Evolutionary conservation across 2,888 invertebrate species (phyloP), one percentile per base, ranked within the genome.

Genomic region (Odontothrips loti): DNA sequence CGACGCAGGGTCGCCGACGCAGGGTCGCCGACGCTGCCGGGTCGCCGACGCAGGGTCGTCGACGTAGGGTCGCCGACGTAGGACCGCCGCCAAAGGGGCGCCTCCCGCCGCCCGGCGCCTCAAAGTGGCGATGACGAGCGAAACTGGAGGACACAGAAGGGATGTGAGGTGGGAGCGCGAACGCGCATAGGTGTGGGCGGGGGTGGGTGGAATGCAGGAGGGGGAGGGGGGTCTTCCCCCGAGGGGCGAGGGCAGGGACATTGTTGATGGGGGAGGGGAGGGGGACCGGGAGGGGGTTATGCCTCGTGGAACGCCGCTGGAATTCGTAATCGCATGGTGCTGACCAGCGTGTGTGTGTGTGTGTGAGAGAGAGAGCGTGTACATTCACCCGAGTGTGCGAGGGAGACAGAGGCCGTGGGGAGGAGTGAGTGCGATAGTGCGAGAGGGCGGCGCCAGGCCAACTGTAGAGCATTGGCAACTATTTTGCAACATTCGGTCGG

Each of bases 241-340:
- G 51, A 17, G 17, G 20, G 17, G 58, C 15, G 58, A 20, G 58
- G 15, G 34, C 34, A 6, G 58, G 58, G 58, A 58, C 58, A 58
- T 58, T 58, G 58, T 58, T 58, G 15, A 20, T 20, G 58, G 58
- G 58, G 34, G 58, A 58, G 58, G 58, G 58, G 58, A 43, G 34
- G 34, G 34, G 34, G 3, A 6, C 34, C 58, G 17, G 58, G 58
- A n/a, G n/a, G 58, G 4, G 58, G 58, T 58, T 58, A 58, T 58
- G 58, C 58, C 58, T 58, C 58, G 58, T 58, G 58, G 58, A 58
- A 58, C 58, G 58, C 58, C 58, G 58, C 58, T 58, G 58, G 58
- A 58, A 58, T 58, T 17, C 58, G 58, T 58, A 58, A 58, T 58
- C 58, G 58, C 20, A 15, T 58, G 58, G 58, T 20, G 58, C 58